Evolutionary conservation across 2,113 vertebrate species (phyloP), one percentile per base, ranked within the genome.

Genomic region (Lepidothrix coronata): DNA sequence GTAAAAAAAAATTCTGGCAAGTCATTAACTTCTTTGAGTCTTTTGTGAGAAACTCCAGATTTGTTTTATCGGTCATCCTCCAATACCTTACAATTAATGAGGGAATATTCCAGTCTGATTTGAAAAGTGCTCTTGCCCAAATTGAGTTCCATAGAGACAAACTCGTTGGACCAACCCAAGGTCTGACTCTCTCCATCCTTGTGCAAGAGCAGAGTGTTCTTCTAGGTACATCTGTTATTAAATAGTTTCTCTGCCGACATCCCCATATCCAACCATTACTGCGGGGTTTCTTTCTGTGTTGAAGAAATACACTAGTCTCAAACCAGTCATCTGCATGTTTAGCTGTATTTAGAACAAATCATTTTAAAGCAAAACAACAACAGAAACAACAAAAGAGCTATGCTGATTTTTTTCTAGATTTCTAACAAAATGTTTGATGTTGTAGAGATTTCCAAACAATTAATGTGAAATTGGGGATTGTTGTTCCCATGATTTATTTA

Each of bases 311-410:
- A 86, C 91, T 82, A 78, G 92, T 97, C 95, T 98, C 97, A 98
- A 98, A 98, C 96, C 97, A 98, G 89, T 98, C 97, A 98, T 98
- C 98, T 98, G 97, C 97, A 97, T 96, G 98, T 98, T 98, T 97
- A 97, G 96, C 97, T 97, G 97, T 96, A 97, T 98, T 98, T 98
- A 97, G 98, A 98, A 96, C 96, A 98, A 98, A 98, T 98, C 41
- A 98, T 96, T 97, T 97, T 91, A 84, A 97, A 97, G 96, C 93
- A 98, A 98, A 98, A 98, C 98, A 98, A 97, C 97, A 93, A 93
- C 61, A 88, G 88, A 37, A 91, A 72, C 81, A 97, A 98, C 98
- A 98, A 98, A 98, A 98, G 97, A 98, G 93, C 89, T 21, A 48
- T 65, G 78, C 88, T 96, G 95, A 39, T 96, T 97, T 97, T 97